A percentile compares a stretch with the other conserved stretches of the same genome.
These are phyloP conservation scores for Drosophila atroscutellata DNA, from an alignment of 2,888 invertebrate genomes.

Conservation along the genomic window DNA sequence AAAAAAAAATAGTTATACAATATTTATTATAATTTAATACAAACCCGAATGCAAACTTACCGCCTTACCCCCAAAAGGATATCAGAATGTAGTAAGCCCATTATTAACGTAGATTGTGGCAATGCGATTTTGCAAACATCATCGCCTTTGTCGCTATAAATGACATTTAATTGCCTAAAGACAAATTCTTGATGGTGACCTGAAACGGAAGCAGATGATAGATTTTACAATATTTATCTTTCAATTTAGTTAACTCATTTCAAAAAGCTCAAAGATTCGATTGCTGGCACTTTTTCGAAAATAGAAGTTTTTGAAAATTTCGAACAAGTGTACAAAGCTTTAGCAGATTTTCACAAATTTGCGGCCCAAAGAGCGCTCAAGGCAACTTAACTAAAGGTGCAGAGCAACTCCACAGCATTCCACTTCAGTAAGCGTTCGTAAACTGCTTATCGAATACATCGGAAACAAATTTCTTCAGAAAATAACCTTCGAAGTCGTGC, in stretches of 20 bases:
- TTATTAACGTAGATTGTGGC: not conserved
- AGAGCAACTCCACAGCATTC: not conserved
- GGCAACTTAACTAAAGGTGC: too few species aligned
- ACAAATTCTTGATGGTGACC: too few species aligned
- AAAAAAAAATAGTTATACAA: not conserved
- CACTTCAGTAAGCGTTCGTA: not conserved
- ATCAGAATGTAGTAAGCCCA: not conserved
- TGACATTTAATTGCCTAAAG: too few species aligned
- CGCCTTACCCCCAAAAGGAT: not conserved
- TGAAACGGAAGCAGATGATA: not conserved
- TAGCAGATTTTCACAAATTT: too few species aligned
- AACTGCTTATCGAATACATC: not conserved
- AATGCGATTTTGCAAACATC: too few species aligned
- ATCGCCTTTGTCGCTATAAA: too few species aligned
- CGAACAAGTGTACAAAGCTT: too few species aligned
- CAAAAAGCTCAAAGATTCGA: too few species aligned
- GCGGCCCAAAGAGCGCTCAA: too few species aligned
- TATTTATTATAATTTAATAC: not conserved
- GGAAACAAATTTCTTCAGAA: not conserved
- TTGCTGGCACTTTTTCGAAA: too few species aligned
- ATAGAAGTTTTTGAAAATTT: too few species aligned
- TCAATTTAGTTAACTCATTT: not conserved
- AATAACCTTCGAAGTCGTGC: not conserved
- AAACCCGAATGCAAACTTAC: not conserved
- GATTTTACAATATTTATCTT: not conserved